Evolutionary conservation across 2,888 invertebrate species (phyloP).

Genomic region (Drosophila leonis): DNA sequence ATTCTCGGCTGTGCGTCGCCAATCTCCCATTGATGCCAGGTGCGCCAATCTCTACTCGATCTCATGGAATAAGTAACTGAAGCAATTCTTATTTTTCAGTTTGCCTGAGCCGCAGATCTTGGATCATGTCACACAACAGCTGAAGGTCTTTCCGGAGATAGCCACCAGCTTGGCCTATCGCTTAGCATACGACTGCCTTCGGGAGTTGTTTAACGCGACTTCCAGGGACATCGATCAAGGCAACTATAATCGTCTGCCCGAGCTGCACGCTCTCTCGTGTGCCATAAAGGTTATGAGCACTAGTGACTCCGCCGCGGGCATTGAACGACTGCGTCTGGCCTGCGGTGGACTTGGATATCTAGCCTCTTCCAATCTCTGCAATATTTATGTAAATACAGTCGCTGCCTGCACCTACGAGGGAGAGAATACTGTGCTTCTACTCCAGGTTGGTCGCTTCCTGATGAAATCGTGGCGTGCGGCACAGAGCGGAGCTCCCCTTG

Average conservation of each 20-base stretch:
- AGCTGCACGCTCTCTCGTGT: constrained; percentile 94
- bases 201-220: constrained; percentile 93
- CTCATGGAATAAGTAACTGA: not conserved
- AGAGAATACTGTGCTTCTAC: constrained; percentile 96
- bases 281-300: constrained; percentile 95
- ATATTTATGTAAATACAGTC: constrained; percentile 91
- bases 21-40: constrained; percentile 93
- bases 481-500: constrained; percentile 87
- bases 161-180: constrained; percentile 92
- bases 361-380: constrained; percentile 92
- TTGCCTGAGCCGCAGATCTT: constrained; percentile 94
- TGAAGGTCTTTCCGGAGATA: constrained; percentile 94
- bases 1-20: constrained; percentile 95
- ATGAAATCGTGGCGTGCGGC: constrained; percentile 92
- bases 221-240: constrained; percentile 92
- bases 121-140: constrained; percentile 97
- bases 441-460: constrained; percentile 94
- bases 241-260: constrained; percentile 91
- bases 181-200: constrained; percentile 90
- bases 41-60: constrained; percentile 75
- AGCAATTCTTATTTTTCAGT: constrained; percentile 37
- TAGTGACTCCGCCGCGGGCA: constrained; percentile 89
- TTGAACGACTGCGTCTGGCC: constrained; percentile 93
- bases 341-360: constrained; percentile 99
- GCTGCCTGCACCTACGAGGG: constrained; percentile 98